A percentile compares a stretch with the other conserved stretches of the same genome.
These are phyloP conservation scores for Diloba caeruleocephala DNA, from an alignment of 2,888 invertebrate species.

Conservation along the genomic window DNA sequence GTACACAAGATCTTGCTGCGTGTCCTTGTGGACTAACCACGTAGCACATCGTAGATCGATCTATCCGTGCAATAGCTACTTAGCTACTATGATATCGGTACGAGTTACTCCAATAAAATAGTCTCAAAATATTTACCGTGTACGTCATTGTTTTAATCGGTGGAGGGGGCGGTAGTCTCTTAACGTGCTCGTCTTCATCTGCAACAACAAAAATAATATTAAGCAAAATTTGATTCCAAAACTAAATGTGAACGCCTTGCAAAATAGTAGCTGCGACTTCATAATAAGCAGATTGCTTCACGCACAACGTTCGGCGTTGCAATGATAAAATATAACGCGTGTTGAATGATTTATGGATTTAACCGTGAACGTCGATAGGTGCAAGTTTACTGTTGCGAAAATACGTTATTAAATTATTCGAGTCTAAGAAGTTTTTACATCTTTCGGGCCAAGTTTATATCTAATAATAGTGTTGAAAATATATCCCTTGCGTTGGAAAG, in stretches of 20 bases:
- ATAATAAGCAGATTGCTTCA: constrained; percentile 35
- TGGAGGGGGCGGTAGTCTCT: constrained; percentile 90
- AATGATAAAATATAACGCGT: constrained; percentile 15
- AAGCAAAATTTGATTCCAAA: constrained; percentile 4
- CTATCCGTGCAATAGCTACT: no score
- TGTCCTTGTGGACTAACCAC: no score
- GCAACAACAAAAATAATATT: constrained; percentile 67
- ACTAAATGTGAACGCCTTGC: constrained; percentile 34
- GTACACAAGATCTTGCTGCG: no score
- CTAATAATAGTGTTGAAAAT: not conserved
- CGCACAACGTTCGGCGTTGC: constrained; percentile 27
- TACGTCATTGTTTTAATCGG: constrained; percentile 94
- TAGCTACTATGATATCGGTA: no score
- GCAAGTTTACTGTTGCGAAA: constrained; percentile 30
- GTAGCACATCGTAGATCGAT: no score
- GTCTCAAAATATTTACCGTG: constrained; percentile 88
- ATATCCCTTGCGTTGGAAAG: not conserved
- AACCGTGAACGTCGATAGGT: constrained; percentile 38
- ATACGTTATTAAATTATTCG: constrained; percentile 11
- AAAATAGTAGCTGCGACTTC: constrained; percentile 26
- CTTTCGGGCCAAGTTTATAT: not conserved
- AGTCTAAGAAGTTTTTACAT: constrained; percentile 8
- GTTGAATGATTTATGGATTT: constrained; percentile 43
- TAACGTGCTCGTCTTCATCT: constrained; percentile 91
- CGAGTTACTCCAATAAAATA: not conserved